Evolutionary conservation across 2,113 vertebrate species (phyloP), one percentile per base, ranked within the genome.

Genomic region (Leiothrix lutea): DNA sequence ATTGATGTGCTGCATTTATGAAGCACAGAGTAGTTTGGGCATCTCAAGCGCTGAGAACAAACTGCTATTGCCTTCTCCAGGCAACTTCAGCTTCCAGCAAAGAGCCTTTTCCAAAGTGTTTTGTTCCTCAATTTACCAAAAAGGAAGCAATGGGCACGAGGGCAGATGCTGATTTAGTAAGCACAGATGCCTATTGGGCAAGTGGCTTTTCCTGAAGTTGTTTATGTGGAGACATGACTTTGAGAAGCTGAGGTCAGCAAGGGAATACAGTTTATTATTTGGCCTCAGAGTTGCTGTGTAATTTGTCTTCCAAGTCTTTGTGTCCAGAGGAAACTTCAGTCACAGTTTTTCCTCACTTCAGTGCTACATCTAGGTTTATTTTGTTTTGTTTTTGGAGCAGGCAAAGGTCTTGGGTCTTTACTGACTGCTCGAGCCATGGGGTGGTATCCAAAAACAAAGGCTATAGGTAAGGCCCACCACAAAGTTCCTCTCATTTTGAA

Each of bases 201-300:
- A 94, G 65, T 65, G 82, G 66, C 86, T 95, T 92, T 96, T 96
- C 96, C 93, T 94, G 86, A 88, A 86, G 71, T 92, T 94, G 94
- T 91, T 96, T 95, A 57, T 95, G 78, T 47, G 48, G 66, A 94
- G 44, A 93, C 60, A 31, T 53, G 57, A 45, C 77, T 87, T 89
- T 33, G 60, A 96, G 70, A 66, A 93, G 87, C 94, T 92, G 94
- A 96, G 71, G 82, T 92, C 94, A 94, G 92, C 73, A 91, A 74
- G 35, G 61, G 74, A 96, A 65, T 87, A 64, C 2, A 80, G 62
- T 87, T 94, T 73, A 87, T 38, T 29, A 29, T 60, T 86, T 93
- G 80, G 86, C 62, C 29, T 54, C 78, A 70, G 91, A 70, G 64
- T 18, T 78, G 33, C 88, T 72, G 26, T 77, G 45, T 72, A 64